Base-by-base conservation (phyloP, 2,113 vertebrate species). In the Syrmaticus mikado region DNA sequence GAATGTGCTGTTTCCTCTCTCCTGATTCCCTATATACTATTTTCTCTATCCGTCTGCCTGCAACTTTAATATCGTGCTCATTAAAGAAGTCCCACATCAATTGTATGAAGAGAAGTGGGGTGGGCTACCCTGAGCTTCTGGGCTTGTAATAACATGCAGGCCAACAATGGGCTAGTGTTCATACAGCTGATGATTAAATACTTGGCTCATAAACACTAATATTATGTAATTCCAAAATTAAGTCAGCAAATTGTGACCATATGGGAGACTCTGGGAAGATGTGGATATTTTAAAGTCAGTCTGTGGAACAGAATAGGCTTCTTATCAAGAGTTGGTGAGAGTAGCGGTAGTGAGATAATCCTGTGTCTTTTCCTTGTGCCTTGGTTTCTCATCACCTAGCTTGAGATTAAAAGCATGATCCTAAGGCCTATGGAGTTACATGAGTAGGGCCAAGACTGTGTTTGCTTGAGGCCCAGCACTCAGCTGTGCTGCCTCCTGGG, bases 171-270 rank as follows among this genome's bases (percentile, higher is more conserved):
- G 20, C 82, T 34, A 75, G 30, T 96, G 89, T 94, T 96, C 86
- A 81, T 96, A 74, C 71, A 75, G 40, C 67, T 87, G 62, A 41
- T 79, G 76, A 86, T 95, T 95, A 95, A 95, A 87, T 81, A 55
- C 85, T 95, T 90, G 89, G 83, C 85, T 80, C 60, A 87, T 91
- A 94, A 96, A 95, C 58, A 73, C 79, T 77, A 91, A 80, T 95
- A 80, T 92, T 95, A 76, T 80, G 55, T 88, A 71, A 92, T 85
- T 90, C 71, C 34, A 34, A 95, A 93, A 82, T 90, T 74, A 82
- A 82, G 64, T 92, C 82, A 92, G 79, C 62, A 92, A 94, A 95
- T 91, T 92, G 20, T 68, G 82, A 70, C 92, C 70, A 62, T 92
- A 86, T 93, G 88, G 6, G 0, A 93, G 83, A 75, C 16, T 66